phyloP scores from a whole-genome alignment of 2,888 invertebrate genomes.

The Eristalis arbustorum region DNA sequence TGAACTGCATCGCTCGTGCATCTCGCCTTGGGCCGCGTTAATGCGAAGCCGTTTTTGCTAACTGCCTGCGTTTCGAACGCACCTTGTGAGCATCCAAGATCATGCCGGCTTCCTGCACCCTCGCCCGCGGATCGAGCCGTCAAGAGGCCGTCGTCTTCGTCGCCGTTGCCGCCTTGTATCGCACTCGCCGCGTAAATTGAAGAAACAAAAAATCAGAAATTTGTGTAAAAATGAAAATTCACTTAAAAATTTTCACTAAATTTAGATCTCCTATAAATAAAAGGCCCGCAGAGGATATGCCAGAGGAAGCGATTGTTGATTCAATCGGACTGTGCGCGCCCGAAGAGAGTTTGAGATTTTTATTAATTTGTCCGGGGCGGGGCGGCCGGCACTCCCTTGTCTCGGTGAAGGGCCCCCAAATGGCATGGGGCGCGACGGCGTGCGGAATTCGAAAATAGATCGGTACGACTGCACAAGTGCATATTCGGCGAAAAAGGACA shows the following conservation, averaged over 20 bases:
- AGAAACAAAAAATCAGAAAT: conserved; percentile 35
- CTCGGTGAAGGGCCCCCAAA: conserved; percentile 3
- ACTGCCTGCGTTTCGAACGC: conserved; percentile 56
- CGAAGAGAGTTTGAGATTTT: conserved; percentile 15
- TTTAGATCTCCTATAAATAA: conserved; percentile 70
- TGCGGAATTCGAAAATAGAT: conserved; percentile 33
- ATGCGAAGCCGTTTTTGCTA: conserved; percentile 51
- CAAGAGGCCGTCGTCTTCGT: background rate
- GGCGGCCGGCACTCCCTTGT: background rate
- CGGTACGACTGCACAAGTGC: background rate
- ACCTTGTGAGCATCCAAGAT: conserved; percentile 28
- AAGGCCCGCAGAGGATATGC: conserved; percentile 56
- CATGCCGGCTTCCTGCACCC: background rate
- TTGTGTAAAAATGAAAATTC: conserved; percentile 67
- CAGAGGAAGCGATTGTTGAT: conserved; percentile 56
- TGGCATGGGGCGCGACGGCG: background rate
- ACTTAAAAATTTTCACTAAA: conserved; percentile 68
- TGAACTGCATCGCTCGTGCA: background rate
- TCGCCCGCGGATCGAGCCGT: conserved; percentile 3
- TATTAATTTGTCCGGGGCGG: conserved; percentile 16
- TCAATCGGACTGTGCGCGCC: conserved; percentile 38
- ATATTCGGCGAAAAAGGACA: conserved; percentile 53
- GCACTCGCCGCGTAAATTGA: conserved; percentile 46
- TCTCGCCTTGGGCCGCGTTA: conserved; percentile 11
- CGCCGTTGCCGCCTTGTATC: background rate